Evolutionary conservation across 1,140 invertebrate genomes (phyloP).

Genomic region (Brachionus angularis): DNA sequence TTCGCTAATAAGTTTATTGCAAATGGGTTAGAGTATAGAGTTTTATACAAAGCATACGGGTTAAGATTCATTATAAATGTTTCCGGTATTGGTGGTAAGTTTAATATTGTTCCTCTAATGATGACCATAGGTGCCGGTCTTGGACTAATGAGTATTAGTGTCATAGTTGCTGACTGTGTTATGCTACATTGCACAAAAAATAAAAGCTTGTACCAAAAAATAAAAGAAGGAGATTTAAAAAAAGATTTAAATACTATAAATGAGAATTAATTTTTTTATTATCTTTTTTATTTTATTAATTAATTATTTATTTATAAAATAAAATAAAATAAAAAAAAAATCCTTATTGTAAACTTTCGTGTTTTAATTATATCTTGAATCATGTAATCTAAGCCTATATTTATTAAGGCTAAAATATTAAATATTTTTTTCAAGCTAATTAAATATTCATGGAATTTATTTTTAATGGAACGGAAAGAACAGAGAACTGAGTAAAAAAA

Average conservation of each 20-base stretch:
- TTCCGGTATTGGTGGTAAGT: constrained; percentile 44
- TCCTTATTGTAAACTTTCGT: too few species aligned
- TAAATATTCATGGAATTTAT: too few species aligned
- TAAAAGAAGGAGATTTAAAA: constrained; percentile 35
- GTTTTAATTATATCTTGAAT: too few species aligned
- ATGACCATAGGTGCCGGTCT: constrained; percentile 46
- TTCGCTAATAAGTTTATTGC: constrained; percentile 58
- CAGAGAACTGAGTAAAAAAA: too few species aligned
- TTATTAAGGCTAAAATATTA: too few species aligned
- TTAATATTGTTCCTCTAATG: constrained; percentile 45
- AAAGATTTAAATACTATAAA: constrained; percentile 2
- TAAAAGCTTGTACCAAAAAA: constrained; percentile 42
- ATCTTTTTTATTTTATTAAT: too few species aligned
- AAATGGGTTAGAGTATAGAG: constrained; percentile 55
- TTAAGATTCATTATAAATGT: constrained; percentile 45
- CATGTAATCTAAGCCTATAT: too few species aligned
- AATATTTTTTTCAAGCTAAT: too few species aligned
- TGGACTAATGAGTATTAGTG: constrained; percentile 45
- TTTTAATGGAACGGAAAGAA: too few species aligned
- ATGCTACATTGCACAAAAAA: constrained; percentile 42
- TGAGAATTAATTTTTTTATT: background rate
- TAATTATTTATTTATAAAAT: too few species aligned
- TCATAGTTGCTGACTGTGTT: constrained; percentile 39
- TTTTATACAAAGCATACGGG: constrained; percentile 51
- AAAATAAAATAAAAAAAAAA: too few species aligned